Conservation (phyloP, 2,113 vertebrate species). For the Upupa epops region DNA sequence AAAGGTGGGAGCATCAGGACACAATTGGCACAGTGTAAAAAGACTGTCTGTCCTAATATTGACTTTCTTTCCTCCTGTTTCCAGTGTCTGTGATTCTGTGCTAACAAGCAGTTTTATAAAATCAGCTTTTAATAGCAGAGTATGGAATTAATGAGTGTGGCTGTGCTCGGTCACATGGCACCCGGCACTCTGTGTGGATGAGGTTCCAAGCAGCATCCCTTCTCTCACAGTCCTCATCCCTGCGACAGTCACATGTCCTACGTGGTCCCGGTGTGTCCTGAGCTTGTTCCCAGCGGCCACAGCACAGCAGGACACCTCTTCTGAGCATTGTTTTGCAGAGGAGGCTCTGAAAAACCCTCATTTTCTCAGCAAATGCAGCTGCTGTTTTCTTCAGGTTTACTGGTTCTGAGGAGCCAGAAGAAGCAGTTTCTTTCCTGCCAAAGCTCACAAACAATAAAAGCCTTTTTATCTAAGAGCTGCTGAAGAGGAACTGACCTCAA, state of each 20-base stretch:
- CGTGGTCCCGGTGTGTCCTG: accelerated
- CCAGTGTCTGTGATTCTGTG: not conserved
- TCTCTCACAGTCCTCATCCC: not conserved
- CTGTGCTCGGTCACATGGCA: not conserved
- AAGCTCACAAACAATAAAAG: not conserved
- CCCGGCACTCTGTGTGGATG: not conserved
- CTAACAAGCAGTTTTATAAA: not conserved
- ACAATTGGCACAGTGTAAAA: not conserved
- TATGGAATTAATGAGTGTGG: not conserved
- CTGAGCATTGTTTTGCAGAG: not conserved
- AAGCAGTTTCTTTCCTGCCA: not conserved
- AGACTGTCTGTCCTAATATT: not conserved
- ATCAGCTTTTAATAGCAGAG: slow-evolving; percentile 6
- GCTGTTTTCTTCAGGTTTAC: not conserved
- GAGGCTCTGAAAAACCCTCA: not conserved
- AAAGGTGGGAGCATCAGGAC: slow-evolving; percentile 37
- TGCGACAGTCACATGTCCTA: not conserved
- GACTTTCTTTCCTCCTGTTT: not conserved
- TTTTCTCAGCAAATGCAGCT: not conserved
- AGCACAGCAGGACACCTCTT: not conserved
- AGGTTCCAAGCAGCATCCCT: not conserved
- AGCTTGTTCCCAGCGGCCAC: not conserved
- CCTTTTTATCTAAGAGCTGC: not conserved
- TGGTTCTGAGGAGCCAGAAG: not conserved
- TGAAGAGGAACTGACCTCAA: not conserved